phyloP scores from a whole-genome alignment of 2,797 vertebrate species.

The Cephalopachus bancanus region DNA sequence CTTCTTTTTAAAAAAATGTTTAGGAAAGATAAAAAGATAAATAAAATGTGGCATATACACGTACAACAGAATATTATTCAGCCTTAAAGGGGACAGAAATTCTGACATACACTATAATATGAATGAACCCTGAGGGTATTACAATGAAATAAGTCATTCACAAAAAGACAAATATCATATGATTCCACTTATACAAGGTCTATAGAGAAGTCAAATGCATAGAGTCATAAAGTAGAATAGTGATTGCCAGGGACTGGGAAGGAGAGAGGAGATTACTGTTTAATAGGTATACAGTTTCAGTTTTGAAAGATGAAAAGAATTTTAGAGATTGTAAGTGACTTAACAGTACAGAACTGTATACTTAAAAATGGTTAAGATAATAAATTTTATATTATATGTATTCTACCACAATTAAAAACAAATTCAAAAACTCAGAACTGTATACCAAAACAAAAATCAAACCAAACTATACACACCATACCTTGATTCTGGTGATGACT shows the following conservation, averaged over 20 bases:
- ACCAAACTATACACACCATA: background rate
- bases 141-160: background rate
- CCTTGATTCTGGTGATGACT: background rate
- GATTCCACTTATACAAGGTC: background rate
- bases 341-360: too few relatives aligned
- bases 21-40: background rate
- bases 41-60: background rate
- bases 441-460: conserved; percentile 2
- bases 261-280: background rate
- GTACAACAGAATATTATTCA: conserved; percentile 16
- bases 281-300: background rate
- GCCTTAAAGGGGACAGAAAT: conserved; percentile 44
- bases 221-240: background rate
- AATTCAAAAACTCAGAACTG: background rate
- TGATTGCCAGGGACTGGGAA: background rate
- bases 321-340: too few relatives aligned
- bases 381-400: background rate
- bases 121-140: background rate
- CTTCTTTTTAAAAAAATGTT: background rate
- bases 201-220: conserved; percentile 10
- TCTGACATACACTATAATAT: background rate
- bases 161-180: conserved; percentile 3
- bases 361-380: too few relatives aligned
- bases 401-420: conserved; percentile 42
- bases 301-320: background rate